A percentile compares a stretch with the other conserved stretches of the same genome.
phyloP scores from a whole-genome alignment of 2,113 vertebrate genomes.

The Podocnemis expansa region DNA sequence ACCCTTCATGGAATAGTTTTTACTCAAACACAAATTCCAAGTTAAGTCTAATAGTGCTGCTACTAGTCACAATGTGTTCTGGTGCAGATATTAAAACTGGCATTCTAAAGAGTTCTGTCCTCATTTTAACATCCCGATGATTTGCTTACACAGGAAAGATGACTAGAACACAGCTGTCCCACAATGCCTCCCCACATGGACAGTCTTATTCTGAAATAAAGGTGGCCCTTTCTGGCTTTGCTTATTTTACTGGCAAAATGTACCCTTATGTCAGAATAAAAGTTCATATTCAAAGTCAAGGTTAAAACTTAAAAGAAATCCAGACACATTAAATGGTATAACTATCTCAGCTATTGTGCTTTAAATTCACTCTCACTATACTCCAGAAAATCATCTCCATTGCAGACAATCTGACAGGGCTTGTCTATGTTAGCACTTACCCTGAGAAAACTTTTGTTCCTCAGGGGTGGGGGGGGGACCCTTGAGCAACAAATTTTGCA shows the following conservation, averaged over 20 bases:
- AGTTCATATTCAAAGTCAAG: background rate
- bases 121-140: background rate
- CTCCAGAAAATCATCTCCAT: background rate
- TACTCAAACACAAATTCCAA: background rate
- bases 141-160: background rate
- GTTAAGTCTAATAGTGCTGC: background rate
- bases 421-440: too few species aligned
- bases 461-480: too few species aligned
- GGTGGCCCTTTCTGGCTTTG: background rate
- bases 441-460: too few species aligned
- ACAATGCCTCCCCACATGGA: background rate
- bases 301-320: too few species aligned
- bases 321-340: too few species aligned
- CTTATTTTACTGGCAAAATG: background rate
- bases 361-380: background rate
- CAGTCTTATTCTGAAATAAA: background rate
- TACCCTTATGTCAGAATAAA: background rate
- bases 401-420: background rate
- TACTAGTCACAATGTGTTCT: background rate
- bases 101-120: background rate
- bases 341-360: background rate
- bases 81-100: background rate
- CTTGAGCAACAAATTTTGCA: too few species aligned
- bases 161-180: background rate
- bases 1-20: fast-evolving